Conservation (phyloP, 2,888 invertebrate species). For the Rotaria macrura region DNA sequence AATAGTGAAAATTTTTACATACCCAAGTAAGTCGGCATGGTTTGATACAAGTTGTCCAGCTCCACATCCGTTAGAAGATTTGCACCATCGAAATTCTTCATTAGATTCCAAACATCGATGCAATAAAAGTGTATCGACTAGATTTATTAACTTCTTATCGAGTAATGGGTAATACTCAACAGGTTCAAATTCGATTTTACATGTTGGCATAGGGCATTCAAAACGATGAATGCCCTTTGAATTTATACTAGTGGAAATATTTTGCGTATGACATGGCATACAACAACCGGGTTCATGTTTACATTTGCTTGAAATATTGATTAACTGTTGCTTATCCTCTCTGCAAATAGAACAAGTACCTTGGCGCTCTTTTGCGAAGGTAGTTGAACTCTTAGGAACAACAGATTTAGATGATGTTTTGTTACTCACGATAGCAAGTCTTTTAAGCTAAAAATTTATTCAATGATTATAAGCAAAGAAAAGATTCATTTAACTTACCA, state of each 20-base stretch:
- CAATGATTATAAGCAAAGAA: too few relatives aligned
- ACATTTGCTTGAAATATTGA: not conserved
- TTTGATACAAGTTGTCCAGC: not conserved
- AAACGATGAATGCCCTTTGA: not conserved
- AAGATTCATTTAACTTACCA: too few relatives aligned
- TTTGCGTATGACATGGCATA: not conserved
- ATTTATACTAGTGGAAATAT: not conserved
- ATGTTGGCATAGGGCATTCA: not conserved
- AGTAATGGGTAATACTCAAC: not conserved
- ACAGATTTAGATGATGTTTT: not conserved
- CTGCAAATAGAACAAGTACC: not conserved
- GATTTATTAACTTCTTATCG: not conserved
- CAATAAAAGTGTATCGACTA: not conserved
- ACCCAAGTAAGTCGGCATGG: not conserved
- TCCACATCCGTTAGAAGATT: not conserved
- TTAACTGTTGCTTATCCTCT: not conserved
- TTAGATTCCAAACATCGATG: not conserved
- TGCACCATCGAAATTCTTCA: slow-evolving; percentile 15
- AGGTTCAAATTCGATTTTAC: not conserved
- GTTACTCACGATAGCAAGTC: too few relatives aligned
- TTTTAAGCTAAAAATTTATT: too few relatives aligned
- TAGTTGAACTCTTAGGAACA: not conserved
- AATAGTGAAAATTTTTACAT: not conserved
- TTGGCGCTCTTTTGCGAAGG: not conserved
- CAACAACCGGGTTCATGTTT: not conserved